Base-by-base conservation (phyloP, 2,888 invertebrate species). In the Ctena decussata region DNA sequence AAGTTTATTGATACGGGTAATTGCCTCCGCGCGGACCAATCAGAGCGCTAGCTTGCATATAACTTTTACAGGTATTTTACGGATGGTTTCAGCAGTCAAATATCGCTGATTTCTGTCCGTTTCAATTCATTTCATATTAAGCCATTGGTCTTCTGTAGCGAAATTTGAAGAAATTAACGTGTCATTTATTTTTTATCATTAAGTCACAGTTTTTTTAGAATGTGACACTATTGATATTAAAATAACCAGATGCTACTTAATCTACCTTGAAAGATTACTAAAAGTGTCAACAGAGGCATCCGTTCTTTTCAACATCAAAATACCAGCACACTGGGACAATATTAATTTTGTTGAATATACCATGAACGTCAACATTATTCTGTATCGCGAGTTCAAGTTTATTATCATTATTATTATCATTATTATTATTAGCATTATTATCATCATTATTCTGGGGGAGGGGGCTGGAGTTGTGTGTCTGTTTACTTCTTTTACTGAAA, bases 21-120 rank as follows among this genome's bases (percentile, higher is more conserved):
- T 39, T 85, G 77, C 65, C 46, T 79, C 21, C 35, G n/a, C 53
- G 18, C 65, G 46, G 78, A 49, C 85, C 85, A 85, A 85, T 85
- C 71, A 82, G 30, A 81, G 35, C 21, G 75, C 65, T 1, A 30
- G 32, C 12, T 46, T 21, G 18, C 18, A 21, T n/a, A 18, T 46
- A 46, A 8, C 21, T 5, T 46, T 21, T 21, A 15, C 21, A 46
- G 6, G 60, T 6, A 60, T 6, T 6, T 60, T 30, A 27, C 18
- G 18, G 60, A 60, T 60, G 60, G 30, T 18, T 60, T 6, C 35
- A 35, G 35, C 57, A 15, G 46, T 21, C 8, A 15, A 46, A 21
- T 46, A 8, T 3, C 18, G 46, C 27, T n/a, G 27, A 57, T 57
- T 24, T 57, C 12, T 65, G 65, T 65, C 65, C 60, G 65, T 21